These are phyloP conservation scores for Tipula confusa DNA, from an alignment of 2,888 invertebrate species.

Conservation along the genomic window DNA sequence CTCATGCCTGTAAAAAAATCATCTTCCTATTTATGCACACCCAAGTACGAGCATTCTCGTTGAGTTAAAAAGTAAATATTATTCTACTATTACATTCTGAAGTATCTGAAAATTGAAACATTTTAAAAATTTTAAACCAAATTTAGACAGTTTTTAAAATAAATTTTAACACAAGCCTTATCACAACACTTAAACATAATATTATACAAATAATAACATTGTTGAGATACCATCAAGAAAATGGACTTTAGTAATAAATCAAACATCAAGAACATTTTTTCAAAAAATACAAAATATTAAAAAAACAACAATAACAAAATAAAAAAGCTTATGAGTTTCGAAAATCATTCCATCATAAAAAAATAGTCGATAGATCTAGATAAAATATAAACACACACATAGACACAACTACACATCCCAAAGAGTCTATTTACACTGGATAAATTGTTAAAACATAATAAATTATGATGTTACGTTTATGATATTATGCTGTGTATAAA, in stretches of 20 bases:
- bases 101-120: neutral
- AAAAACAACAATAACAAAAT: too few relatives aligned
- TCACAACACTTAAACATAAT: neutral
- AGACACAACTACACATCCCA: neutral
- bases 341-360: neutral
- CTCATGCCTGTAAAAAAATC: too few relatives aligned
- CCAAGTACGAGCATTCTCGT: too few relatives aligned
- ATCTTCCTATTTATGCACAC: too few relatives aligned
- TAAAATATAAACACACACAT: neutral
- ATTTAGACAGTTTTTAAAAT: neutral
- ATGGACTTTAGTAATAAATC: neutral
- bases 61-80: too few relatives aligned
- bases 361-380: neutral
- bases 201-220: neutral
- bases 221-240: neutral
- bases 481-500: neutral
- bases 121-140: neutral
- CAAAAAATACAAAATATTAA: too few relatives aligned
- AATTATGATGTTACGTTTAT: neutral
- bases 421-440: neutral
- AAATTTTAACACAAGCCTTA: neutral
- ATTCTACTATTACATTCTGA: neutral
- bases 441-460: neutral
- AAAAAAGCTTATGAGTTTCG: neutral
- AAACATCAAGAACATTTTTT: neutral